These are phyloP conservation scores for Drosophila niveifrons DNA, from an alignment of 2,888 invertebrate genomes.

Conservation along the genomic window DNA sequence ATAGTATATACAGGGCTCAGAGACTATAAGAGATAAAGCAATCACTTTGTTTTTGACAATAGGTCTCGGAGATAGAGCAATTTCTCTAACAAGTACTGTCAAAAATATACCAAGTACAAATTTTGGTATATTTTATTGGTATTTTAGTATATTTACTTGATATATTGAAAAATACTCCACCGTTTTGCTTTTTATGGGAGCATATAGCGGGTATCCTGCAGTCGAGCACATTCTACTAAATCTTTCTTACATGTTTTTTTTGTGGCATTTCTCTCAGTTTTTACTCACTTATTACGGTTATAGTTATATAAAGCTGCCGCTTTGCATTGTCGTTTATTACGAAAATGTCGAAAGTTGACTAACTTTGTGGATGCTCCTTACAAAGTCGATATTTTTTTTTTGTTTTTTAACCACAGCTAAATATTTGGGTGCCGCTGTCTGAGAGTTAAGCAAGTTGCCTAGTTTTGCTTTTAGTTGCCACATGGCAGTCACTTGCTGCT, in stretches of 20 bases:
- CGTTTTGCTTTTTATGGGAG: too few relatives aligned
- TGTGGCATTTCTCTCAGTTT: conserved; percentile 3
- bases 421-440: conserved; percentile 5
- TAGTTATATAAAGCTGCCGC: conserved; percentile 16
- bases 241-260: conserved; percentile 12
- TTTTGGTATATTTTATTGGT: too few relatives aligned
- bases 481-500: conserved; percentile 30
- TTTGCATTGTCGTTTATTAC: conserved; percentile 62
- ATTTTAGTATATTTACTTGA: too few relatives aligned
- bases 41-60: too few relatives aligned
- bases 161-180: too few relatives aligned
- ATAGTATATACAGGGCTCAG: too few relatives aligned
- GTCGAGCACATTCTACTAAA: too few relatives aligned
- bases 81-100: too few relatives aligned
- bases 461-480: conserved; percentile 40
- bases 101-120: too few relatives aligned
- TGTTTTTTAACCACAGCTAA: conserved; percentile 40
- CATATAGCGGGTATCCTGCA: too few relatives aligned
- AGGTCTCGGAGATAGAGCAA: too few relatives aligned
- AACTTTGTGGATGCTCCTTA: conserved; percentile 49
- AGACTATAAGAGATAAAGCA: too few relatives aligned
- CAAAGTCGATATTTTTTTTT: conserved; percentile 33
- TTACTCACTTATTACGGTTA: conserved; percentile 22
- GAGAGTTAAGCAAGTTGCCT: conserved; percentile 11
- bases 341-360: conserved; percentile 71